These are phyloP conservation scores for Gobiocypris rarus DNA, from an alignment of 2,113 vertebrate genomes.

Conservation along the genomic window DNA sequence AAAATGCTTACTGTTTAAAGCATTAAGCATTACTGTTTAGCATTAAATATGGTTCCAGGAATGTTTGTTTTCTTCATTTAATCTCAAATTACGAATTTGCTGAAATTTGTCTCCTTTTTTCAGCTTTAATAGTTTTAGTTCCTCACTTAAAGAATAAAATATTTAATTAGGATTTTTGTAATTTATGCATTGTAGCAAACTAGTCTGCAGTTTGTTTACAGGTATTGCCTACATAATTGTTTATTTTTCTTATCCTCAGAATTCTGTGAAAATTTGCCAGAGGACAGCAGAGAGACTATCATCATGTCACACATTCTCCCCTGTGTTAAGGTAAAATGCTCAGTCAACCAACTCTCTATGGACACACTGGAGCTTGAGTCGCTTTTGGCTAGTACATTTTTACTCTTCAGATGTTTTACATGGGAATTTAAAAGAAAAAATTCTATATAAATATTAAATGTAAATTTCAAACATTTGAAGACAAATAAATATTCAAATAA, in stretches of 20 bases:
- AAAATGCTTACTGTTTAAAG: too few relatives aligned
- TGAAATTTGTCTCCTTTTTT: neutral
- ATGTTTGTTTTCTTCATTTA: too few relatives aligned
- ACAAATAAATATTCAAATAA: too few relatives aligned
- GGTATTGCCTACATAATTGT: neutral
- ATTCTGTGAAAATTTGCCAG: conserved; percentile 89
- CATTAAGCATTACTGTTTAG: too few relatives aligned
- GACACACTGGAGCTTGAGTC: neutral
- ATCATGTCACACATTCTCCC: conserved; percentile 92
- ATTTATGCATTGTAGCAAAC: neutral
- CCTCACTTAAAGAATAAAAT: neutral
- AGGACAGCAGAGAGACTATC: conserved; percentile 85
- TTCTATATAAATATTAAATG: too few relatives aligned
- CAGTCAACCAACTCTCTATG: too few relatives aligned
- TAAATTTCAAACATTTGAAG: too few relatives aligned
- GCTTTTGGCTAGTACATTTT: too few relatives aligned
- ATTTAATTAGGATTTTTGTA: neutral
- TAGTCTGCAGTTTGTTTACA: neutral
- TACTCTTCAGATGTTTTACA: too few relatives aligned
- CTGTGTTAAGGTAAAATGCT: conserved; percentile 84
- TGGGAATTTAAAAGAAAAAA: too few relatives aligned
- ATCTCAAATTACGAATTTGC: neutral
- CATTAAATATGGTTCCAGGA: too few relatives aligned
- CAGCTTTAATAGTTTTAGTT: neutral
- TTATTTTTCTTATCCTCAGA: conserved; percentile 70